A percentile compares a stretch with the other conserved stretches of the same genome.
Conservation (phyloP, 2,113 vertebrate species). For the Alligator sinensis region DNA sequence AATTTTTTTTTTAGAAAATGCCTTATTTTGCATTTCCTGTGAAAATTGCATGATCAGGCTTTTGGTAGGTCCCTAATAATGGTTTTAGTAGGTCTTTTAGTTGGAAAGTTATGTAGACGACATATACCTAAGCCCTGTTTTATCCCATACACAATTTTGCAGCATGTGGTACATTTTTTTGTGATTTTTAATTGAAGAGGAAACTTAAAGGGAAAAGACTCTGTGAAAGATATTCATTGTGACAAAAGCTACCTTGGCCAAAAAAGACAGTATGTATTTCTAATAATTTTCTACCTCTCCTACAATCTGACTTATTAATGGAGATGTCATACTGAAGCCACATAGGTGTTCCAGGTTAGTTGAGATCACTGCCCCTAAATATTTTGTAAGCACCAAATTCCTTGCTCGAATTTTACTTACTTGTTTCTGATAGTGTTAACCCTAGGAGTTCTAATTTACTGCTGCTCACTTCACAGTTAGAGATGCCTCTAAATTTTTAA, state of each 20-base stretch:
- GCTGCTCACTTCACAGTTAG: neutral
- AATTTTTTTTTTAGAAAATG: too few relatives aligned
- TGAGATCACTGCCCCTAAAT: neutral
- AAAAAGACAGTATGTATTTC: neutral
- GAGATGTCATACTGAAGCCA: neutral
- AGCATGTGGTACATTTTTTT: neutral
- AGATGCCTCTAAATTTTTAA: neutral
- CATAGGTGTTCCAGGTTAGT: constrained; percentile 2
- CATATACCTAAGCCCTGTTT: neutral
- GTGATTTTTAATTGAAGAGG: neutral
- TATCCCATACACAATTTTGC: neutral
- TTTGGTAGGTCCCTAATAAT: too few relatives aligned
- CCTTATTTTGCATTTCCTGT: too few relatives aligned
- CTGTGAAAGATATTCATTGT: neutral
- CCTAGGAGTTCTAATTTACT: neutral
- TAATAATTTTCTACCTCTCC: neutral
- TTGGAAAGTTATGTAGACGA: neutral
- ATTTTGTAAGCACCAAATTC: neutral
- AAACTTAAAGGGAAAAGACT: neutral
- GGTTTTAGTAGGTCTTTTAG: neutral
- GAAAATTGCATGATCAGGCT: too few relatives aligned
- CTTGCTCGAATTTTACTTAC: neutral
- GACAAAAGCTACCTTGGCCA: constrained; percentile 9
- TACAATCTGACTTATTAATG: neutral
- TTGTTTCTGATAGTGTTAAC: neutral